A percentile compares a stretch with the other conserved stretches of the same genome.
Evolutionary conservation across 1,140 invertebrate species (phyloP).

Genomic region (Macrosteles quadrilineatus): DNA sequence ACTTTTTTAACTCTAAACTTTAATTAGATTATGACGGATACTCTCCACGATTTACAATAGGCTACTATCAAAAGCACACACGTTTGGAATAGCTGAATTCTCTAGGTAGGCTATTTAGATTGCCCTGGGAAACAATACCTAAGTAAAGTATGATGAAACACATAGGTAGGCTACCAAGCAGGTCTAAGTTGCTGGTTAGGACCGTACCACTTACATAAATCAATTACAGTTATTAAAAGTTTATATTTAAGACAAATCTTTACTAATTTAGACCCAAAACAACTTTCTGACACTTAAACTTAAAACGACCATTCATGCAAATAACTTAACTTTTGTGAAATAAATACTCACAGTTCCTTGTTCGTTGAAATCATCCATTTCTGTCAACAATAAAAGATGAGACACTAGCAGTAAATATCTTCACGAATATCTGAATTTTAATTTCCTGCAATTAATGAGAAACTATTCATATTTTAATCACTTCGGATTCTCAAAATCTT

Average conservation of each 20-base stretch:
- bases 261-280: neutral
- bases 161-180: neutral
- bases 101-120: too few relatives aligned
- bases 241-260: neutral
- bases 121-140: neutral
- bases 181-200: neutral
- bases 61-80: too few relatives aligned
- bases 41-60: too few relatives aligned
- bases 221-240: neutral
- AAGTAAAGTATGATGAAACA: neutral
- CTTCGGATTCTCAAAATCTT: neutral
- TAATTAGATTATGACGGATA: too few relatives aligned
- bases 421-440: too few relatives aligned
- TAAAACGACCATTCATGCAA: neutral
- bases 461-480: neutral
- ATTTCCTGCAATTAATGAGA: too few relatives aligned
- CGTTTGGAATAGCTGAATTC: too few relatives aligned
- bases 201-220: neutral
- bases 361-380: constrained; percentile 1
- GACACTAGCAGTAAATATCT: neutral
- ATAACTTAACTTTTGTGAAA: neutral
- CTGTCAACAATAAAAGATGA: neutral
- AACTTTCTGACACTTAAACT: neutral
- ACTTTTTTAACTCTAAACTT: too few relatives aligned
- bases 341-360: neutral